A percentile compares a stretch with the other conserved stretches of the same genome.
These are phyloP conservation scores for Teleogryllus oceanicus DNA, from an alignment of 2,888 invertebrate genomes.

Conservation along the genomic window DNA sequence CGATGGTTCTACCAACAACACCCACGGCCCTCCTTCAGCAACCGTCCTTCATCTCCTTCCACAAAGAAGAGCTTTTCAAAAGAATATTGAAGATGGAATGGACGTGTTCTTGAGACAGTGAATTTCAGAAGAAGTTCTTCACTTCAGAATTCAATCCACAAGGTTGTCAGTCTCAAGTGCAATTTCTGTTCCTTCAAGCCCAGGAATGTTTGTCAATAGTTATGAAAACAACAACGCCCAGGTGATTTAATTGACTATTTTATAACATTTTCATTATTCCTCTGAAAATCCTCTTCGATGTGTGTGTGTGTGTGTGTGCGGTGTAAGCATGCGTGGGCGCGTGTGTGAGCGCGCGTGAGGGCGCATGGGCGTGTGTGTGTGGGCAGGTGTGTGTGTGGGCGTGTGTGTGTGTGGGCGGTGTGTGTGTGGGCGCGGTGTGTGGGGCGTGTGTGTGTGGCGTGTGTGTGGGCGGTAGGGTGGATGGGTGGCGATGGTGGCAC, in stretches of 20 bases:
- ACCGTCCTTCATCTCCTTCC: constrained; percentile 55
- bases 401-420: too few relatives aligned
- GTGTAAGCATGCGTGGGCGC: too few relatives aligned
- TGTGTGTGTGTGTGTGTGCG: too few relatives aligned
- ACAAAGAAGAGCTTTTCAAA: constrained; percentile 76
- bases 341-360: too few relatives aligned
- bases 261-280: too few relatives aligned
- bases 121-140: constrained; percentile 96
- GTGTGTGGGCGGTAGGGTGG: too few relatives aligned
- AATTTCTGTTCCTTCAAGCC: constrained; percentile 76
- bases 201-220: constrained; percentile 57
- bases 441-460: too few relatives aligned
- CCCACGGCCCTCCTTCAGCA: constrained; percentile 36
- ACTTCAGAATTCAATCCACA: constrained; percentile 93
- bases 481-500: too few relatives aligned
- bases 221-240: constrained; percentile 48
- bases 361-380: too few relatives aligned
- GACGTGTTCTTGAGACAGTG: constrained; percentile 86
- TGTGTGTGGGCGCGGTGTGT: too few relatives aligned
- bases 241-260: neutral
- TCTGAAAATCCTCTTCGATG: too few relatives aligned
- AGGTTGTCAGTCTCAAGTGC: constrained; percentile 81
- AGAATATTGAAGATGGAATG: constrained; percentile 79
- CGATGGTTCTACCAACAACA: constrained; percentile 48
- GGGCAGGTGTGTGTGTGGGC: too few relatives aligned